These are phyloP conservation scores for Siderastrea radians DNA, from an alignment of 92 coral and sea anemone species.

Conservation along the genomic window DNA sequence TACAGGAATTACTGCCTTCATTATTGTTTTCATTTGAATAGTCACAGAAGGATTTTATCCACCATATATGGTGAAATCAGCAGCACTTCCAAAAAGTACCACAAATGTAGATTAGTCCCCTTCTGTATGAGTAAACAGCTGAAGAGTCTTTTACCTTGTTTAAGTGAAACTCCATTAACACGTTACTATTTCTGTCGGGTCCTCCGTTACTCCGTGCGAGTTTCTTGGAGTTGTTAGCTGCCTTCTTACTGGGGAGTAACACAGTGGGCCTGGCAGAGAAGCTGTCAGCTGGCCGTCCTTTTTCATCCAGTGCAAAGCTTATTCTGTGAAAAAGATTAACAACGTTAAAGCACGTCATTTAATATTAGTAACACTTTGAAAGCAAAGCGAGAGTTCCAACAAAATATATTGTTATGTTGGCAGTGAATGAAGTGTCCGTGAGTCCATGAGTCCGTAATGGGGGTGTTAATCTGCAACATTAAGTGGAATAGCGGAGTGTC, in stretches of 20 bases:
- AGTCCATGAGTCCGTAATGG: no score
- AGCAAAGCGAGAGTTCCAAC: not conserved
- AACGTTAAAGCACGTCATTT: not conserved
- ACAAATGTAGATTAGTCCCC: no score
- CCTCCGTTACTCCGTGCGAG: slow-evolving; percentile 63
- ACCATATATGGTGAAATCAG: no score
- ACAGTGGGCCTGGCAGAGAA: slow-evolving; percentile 34
- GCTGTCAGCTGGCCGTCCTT: slow-evolving; percentile 18
- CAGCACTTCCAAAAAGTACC: no score
- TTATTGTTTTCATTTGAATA: no score
- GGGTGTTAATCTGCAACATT: no score
- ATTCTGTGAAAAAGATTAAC: slow-evolving; percentile 10
- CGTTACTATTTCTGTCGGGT: slow-evolving; percentile 79
- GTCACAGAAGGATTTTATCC: no score
- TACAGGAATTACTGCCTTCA: no score
- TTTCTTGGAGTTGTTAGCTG: slow-evolving; percentile 27
- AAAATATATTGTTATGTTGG: no score
- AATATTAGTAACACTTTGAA: not conserved
- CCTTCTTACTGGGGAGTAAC: not conserved
- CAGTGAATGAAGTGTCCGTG: no score
- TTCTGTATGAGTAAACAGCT: no score
- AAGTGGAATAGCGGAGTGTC: no score
- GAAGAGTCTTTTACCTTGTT: slow-evolving; percentile 75
- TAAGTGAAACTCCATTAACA: slow-evolving; percentile 91
- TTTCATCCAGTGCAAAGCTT: slow-evolving; percentile 45